Conservation (phyloP, 1,140 invertebrate species). For the Anastrepha ludens region DNA sequence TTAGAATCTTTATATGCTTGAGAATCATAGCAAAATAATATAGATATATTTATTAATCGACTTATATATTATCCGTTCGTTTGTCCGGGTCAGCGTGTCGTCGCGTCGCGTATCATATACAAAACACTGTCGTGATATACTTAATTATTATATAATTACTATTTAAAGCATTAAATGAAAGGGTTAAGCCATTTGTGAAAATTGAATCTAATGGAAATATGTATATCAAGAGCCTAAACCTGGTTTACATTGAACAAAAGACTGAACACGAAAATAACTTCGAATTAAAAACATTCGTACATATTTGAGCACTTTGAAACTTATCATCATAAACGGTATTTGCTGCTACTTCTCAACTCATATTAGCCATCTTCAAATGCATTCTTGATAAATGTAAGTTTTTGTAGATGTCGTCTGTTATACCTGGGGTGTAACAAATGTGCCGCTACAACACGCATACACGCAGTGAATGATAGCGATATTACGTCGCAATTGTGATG, state of each 20-base stretch:
- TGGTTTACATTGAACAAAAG: background rate
- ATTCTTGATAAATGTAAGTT: too few species aligned
- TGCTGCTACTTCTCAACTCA: background rate
- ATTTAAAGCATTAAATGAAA: slow-evolving; percentile 37
- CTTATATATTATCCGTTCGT: slow-evolving; percentile 36
- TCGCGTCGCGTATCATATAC: slow-evolving; percentile 32
- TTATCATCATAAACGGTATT: background rate
- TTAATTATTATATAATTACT: slow-evolving; percentile 54
- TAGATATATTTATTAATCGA: slow-evolving; percentile 44
- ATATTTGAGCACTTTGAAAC: background rate
- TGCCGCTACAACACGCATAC: too few species aligned
- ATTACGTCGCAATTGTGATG: too few species aligned
- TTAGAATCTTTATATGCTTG: background rate
- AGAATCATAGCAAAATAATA: background rate
- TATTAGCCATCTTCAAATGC: too few species aligned
- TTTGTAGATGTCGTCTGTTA: too few species aligned
- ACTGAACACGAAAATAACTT: slow-evolving; percentile 17
- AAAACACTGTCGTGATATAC: slow-evolving; percentile 45
- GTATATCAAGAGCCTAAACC: background rate
- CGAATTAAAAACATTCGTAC: background rate
- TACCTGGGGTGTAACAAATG: too few species aligned
- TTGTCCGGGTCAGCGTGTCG: slow-evolving; percentile 43
- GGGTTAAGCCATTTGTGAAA: slow-evolving; percentile 53
- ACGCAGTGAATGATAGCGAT: too few species aligned
- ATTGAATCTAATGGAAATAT: background rate